A percentile compares a stretch with the other conserved stretches of the same genome.
phyloP scores from a whole-genome alignment of 2,888 invertebrate genomes.

The Troides oblongomaculatus region DNA sequence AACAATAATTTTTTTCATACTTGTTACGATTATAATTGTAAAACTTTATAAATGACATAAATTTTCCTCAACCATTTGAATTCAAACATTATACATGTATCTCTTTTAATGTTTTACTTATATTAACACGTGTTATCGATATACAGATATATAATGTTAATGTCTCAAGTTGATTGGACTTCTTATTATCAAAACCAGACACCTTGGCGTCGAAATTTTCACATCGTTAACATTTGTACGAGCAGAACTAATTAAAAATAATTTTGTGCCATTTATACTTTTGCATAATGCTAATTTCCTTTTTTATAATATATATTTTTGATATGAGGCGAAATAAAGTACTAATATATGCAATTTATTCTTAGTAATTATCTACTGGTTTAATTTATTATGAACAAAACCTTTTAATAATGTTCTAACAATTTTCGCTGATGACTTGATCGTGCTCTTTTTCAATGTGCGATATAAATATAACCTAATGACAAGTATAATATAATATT shows the following conservation, averaged over 20 bases:
- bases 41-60: conserved; percentile 5
- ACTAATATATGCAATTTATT: too few relatives aligned
- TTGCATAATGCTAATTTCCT: too few relatives aligned
- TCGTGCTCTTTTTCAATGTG: too few relatives aligned
- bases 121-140: conserved; percentile 41
- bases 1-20: too few relatives aligned
- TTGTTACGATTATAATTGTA: conserved; percentile 23
- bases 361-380: too few relatives aligned
- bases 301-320: too few relatives aligned
- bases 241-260: neutral
- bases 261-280: neutral
- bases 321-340: too few relatives aligned
- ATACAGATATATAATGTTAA: conserved; percentile 45
- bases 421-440: too few relatives aligned
- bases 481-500: too few relatives aligned
- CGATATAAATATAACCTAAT: too few relatives aligned
- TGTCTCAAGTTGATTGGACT: conserved; percentile 48
- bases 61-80: conserved; percentile 3
- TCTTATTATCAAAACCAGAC: conserved; percentile 47
- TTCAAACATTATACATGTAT: conserved; percentile 6
- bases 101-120: conserved; percentile 15
- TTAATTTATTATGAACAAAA: too few relatives aligned
- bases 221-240: conserved; percentile 13
- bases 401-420: too few relatives aligned
- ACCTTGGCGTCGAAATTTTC: conserved; percentile 49